Base-by-base conservation (phyloP, 2,113 vertebrate genomes). In the Narcine bancroftii region DNA sequence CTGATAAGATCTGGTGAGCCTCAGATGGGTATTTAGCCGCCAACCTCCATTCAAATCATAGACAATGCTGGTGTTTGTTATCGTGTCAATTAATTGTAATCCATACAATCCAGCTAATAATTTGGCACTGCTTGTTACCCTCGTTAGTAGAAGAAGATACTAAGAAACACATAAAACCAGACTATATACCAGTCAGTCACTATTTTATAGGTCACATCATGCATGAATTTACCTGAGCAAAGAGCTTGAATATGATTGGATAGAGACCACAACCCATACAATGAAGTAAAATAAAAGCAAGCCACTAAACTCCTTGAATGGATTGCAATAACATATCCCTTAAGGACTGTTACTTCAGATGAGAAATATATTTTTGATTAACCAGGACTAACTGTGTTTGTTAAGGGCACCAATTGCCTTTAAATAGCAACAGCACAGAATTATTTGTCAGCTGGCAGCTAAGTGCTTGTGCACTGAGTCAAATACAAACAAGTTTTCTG, bases 111-210 rank as follows among this genome's bases (percentile, higher is more conserved):
- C 60, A 45, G 47, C 39, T 69, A 63, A 66, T 69, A 26, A 26
- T 45, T 69, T 65, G 39, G 42, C 89, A 91, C 36, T 69, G 66
- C 26, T 66, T 91, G 63, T 39, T 29, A 91, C 4, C 21, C 63
- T 91, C 42, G 33, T 39, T 24, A 91, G 56, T 60, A 17, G 7
- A 47, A 65, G 36, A 21, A 66, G 21, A 24, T 69, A 42, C 65
- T 69, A 39, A 66, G 47, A 69, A 69, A 29, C 36, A 39, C 89
- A 91, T 63, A 69, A 89, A 89, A 89, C 87, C 65, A 63, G 60
- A 89, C 87, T 29, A 91, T 66, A 65, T 91, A 91, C 65, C 89
- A 71, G 89, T 91, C 89, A 69, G 69, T 69, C 89, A 91, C 89
- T 91, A 91, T 19, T 91, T 91, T 29, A 66, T 66, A 69, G 69